A percentile compares a stretch with the other conserved stretches of the same genome.
Evolutionary conservation across 2,113 vertebrate genomes (phyloP).

Genomic region (Chitala chitala): DNA sequence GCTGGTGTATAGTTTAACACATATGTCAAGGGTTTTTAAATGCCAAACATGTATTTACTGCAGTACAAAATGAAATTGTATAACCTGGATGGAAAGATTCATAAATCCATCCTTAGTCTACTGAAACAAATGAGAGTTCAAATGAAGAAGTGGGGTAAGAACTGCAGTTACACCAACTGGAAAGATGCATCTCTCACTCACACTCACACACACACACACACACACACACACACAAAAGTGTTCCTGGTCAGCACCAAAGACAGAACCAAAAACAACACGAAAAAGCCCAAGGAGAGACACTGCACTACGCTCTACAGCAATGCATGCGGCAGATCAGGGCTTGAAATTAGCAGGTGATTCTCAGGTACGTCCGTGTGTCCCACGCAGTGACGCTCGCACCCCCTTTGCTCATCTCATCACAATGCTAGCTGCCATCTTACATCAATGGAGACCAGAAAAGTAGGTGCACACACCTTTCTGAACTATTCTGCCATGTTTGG

Average conservation of each 20-base stretch:
- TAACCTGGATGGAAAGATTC: constrained; percentile 25
- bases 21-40: too few species aligned
- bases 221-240: neutral
- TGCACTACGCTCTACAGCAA: constrained; percentile 71
- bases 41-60: neutral
- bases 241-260: neutral
- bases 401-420: too few species aligned
- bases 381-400: too few species aligned
- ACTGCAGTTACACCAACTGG: constrained; percentile 42
- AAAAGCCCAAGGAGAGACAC: neutral
- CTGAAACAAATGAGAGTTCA: constrained; percentile 49
- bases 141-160: constrained; percentile 48
- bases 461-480: too few species aligned
- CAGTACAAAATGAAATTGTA: constrained; percentile 8
- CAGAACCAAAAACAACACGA: neutral
- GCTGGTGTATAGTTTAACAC: neutral
- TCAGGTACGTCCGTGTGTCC: constrained; percentile 34
- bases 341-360: constrained; percentile 85
- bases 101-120: constrained; percentile 55
- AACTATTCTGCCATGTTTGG: too few species aligned
- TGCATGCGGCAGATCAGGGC: constrained; percentile 91
- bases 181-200: constrained; percentile 39
- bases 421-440: too few species aligned
- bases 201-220: neutral
- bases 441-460: too few species aligned